Evolutionary conservation across 2,888 invertebrate genomes (phyloP), one percentile per base, ranked within the genome.

Genomic region (Pecten maximus): DNA sequence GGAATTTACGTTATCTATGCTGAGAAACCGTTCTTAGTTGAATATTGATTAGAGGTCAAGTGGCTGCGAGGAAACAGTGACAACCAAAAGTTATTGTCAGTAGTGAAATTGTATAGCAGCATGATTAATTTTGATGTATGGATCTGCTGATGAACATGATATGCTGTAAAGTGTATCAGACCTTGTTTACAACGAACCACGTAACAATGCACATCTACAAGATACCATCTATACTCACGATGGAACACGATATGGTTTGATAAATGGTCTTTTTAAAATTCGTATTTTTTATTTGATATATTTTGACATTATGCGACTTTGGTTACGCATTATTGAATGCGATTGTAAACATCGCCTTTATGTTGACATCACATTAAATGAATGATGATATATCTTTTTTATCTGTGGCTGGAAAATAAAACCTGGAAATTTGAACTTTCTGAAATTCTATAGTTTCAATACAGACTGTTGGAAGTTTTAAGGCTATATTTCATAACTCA

Each of bases 81-180:
- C 74, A 74, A 74, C 10, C 23, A 74, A 10, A 15, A 1, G 28
- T 74, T 23, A 3, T 28, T 35, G 74, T 35, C 16, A 28, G 35
- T 1, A 2, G 74, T 10, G 28, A 35, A 23, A 15, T 74, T 74
- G 74, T 74, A 35, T 74, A 74, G 74, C 8, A 28, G 35, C 74
- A 35, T 74, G 35, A 74, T 74, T 74, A 74, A 74, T 35, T 74
- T 28, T 74, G 74, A 74, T 74, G 35, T 74, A 74, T 74, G 35
- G 74, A n/a, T 28, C 74, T 12, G 15, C 10, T 35, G 74, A 74
- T 74, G 35, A 35, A 74, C 35, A 74, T 35, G 74, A 74, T 74
- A 74, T 28, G 35, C 35, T 74, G 35, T 6, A 74, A 0, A 74
- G 74, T 74, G 35, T 74, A 74, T 28, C 10, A 35, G 3, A 35